These are phyloP conservation scores for Hippasteria phrygiana DNA, from an alignment of 53 echinoderm and acorn worm species.

Conservation along the genomic window DNA sequence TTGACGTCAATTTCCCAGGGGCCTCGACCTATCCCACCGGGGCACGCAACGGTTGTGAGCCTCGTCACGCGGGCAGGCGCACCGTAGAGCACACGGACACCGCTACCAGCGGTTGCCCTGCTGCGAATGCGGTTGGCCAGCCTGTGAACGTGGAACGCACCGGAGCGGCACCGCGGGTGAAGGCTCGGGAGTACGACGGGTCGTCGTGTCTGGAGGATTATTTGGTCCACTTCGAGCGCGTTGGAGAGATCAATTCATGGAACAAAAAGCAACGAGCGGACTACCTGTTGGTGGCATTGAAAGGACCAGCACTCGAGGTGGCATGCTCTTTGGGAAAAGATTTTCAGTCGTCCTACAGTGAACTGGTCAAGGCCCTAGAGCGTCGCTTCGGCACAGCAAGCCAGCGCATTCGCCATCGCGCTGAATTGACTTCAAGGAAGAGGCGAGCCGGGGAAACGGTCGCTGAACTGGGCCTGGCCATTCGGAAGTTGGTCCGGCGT, in stretches of 20 bases:
- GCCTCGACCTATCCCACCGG: background rate
- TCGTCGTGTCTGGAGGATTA: constrained; percentile 29
- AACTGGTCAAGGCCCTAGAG: constrained; percentile 14
- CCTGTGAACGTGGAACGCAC: background rate
- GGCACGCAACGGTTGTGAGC: background rate
- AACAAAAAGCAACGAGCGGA: constrained; percentile 12
- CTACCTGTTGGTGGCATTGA: too few relatives aligned
- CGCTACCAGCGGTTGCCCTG: background rate
- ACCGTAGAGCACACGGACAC: constrained; percentile 7
- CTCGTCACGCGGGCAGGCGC: constrained; percentile 24
- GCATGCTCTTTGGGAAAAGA: background rate
- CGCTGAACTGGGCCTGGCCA: constrained; percentile 21
- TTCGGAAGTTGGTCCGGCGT: constrained; percentile 4
- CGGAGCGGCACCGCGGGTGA: constrained; percentile 14
- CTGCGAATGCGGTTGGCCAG: constrained; percentile 16
- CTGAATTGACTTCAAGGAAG: background rate
- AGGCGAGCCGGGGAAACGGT: constrained; percentile 3
- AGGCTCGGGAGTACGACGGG: constrained; percentile 38
- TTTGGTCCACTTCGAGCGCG: background rate
- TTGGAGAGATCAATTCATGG: constrained; percentile 19
- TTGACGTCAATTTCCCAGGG: background rate
- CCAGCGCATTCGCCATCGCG: background rate
- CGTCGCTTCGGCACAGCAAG: constrained; percentile 9
- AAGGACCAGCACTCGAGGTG: constrained; percentile 19
- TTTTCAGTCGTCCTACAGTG: background rate